phyloP scores from a whole-genome alignment of 2,797 vertebrate species.

The Apogon talboti region DNA sequence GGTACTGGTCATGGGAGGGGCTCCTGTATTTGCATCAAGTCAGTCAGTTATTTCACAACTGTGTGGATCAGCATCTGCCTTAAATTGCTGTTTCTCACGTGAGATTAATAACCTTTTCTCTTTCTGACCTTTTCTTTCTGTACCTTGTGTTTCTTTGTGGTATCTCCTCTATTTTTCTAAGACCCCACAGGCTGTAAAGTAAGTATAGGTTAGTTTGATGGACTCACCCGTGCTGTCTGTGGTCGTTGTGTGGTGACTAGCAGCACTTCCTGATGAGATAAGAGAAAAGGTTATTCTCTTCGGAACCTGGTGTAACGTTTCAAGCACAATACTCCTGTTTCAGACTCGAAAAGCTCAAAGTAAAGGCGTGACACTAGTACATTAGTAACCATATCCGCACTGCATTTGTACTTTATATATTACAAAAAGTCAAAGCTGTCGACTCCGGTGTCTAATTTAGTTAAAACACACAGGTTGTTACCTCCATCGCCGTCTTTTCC shows the following conservation, averaged over 20 bases:
- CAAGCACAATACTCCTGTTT: not conserved
- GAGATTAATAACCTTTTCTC: too few relatives aligned
- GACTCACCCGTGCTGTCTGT: slow-evolving; percentile 57
- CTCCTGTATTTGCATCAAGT: too few relatives aligned
- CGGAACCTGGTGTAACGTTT: not conserved
- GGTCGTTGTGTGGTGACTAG: slow-evolving; percentile 64
- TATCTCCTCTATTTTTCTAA: not conserved
- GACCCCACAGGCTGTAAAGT: accelerated
- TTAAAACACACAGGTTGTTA: slow-evolving; percentile 26
- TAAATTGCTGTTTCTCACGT: too few relatives aligned
- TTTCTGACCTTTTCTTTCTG: not conserved
- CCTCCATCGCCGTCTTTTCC: slow-evolving; percentile 30
- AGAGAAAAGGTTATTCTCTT: not conserved
- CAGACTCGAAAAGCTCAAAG: not conserved
- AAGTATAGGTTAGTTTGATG: not conserved
- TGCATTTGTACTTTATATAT: not conserved
- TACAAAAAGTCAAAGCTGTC: not conserved
- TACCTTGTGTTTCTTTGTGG: too few relatives aligned
- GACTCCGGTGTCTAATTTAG: not conserved
- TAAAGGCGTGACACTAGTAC: not conserved
- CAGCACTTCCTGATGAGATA: slow-evolving; percentile 68
- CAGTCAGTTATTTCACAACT: too few relatives aligned
- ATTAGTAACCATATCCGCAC: not conserved
- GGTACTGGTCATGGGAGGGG: too few relatives aligned
- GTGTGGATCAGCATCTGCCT: too few relatives aligned